Evolutionary conservation across 2,113 vertebrate species (phyloP), one percentile per base, ranked within the genome.

Genomic region (Empidonax alnorum): DNA sequence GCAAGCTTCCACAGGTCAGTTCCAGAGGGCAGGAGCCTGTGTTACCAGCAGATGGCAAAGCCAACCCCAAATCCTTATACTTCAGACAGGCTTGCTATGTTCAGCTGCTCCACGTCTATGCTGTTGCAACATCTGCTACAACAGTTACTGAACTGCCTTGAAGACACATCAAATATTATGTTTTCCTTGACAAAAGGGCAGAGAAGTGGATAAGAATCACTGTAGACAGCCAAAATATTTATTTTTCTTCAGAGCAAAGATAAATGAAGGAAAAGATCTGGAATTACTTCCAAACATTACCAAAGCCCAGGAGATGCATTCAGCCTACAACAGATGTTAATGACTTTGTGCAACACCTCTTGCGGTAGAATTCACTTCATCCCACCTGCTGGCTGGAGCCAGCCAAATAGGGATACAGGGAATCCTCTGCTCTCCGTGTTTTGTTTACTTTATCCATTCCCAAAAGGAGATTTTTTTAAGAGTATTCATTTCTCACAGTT

Each of bases 371-470:
- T 83, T 85, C 89, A 79, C 72, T 74, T 93, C 71, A 88, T 78
- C 46, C 55, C 56, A 44, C 71, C 23, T 75, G 24, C 31, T 37
- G 49, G 12, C 62, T 52, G 50, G 13, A 30, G 42, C 77, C 78
- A 93, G 84, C 59, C 91, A 93, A 85, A 77, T 22, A 84, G 77
- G 42, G 72, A 61, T 46, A 37, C 41, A 77, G 39, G 56, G 63
- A 88, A 44, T 50, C 59, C 59, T 85, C 63, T 77, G 73, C 86
- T 67, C 77, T 79, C 66, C 15, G 68, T 18, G 4, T 46, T 39
- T 76, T 87, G 77, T 91, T 93, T 94, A 85, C 31, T 85, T 79
- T 56, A 77, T 80, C 71, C 85, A 18, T 65, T 94, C 82, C 81
- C 1, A 0, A 56, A 91, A 80, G 47, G 39, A 84, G 75, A 69